Percentiles rank a stretch among this genome's conserved stretches.
These are phyloP conservation scores for Zoroaster sp. DNA, from an alignment of 53 echinoderm and acorn worm species.

Conservation along the genomic window DNA sequence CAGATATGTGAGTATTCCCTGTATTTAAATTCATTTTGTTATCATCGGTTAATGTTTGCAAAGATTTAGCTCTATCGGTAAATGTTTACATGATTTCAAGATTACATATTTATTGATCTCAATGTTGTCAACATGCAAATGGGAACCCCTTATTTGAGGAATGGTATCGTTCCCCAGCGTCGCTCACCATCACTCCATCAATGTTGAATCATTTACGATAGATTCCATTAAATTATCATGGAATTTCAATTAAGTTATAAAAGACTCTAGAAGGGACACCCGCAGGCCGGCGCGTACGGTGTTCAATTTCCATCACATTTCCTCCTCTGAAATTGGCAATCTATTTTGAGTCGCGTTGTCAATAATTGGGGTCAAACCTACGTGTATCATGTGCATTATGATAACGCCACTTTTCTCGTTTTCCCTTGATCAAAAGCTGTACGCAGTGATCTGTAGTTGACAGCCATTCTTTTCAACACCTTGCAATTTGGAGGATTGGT, in stretches of 20 bases:
- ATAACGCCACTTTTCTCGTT: slow-evolving; percentile 28
- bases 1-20: background rate
- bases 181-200: slow-evolving; percentile 49
- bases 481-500: slow-evolving; percentile 41
- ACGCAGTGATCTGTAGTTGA: slow-evolving; percentile 20
- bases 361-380: slow-evolving; percentile 50
- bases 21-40: background rate
- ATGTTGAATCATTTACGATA: slow-evolving; percentile 59
- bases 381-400: slow-evolving; percentile 51
- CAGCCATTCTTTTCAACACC: slow-evolving; percentile 36
- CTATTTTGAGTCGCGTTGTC: slow-evolving; percentile 58
- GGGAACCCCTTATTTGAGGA: background rate
- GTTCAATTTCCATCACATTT: slow-evolving; percentile 58
- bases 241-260: slow-evolving; percentile 59
- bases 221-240: slow-evolving; percentile 59
- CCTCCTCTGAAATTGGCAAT: slow-evolving; percentile 55
- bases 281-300: slow-evolving; percentile 49
- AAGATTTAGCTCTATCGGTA: background rate
- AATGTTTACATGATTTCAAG: background rate
- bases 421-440: slow-evolving; percentile 17
- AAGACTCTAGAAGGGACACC: slow-evolving; percentile 44
- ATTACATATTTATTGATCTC: background rate
- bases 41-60: background rate
- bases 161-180: slow-evolving; percentile 35
- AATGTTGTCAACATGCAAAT: background rate